phyloP scores from a whole-genome alignment of 2,797 vertebrate genomes.

The Ataeniobius toweri region DNA sequence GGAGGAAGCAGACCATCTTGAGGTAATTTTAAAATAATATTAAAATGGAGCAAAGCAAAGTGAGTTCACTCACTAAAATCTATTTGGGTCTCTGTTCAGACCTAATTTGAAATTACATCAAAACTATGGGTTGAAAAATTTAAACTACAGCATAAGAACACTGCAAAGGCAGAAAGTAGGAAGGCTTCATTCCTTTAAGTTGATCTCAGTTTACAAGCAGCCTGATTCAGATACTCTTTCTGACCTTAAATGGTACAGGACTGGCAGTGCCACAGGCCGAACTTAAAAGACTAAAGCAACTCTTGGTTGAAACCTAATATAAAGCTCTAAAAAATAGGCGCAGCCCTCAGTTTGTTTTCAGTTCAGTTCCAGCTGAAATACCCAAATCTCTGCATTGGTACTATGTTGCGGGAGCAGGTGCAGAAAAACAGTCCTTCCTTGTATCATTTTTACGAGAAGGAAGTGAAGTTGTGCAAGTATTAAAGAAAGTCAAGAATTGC shows the following conservation, averaged over 20 bases:
- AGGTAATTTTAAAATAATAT: not conserved
- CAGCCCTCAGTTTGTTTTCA: conserved; percentile 22
- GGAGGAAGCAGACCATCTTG: not conserved
- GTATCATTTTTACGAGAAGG: not conserved
- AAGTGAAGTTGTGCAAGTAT: not conserved
- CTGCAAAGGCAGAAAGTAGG: conserved; percentile 35
- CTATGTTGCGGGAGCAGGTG: not conserved
- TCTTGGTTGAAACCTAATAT: conserved; percentile 51
- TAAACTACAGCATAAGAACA: conserved; percentile 39
- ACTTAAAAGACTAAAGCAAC: conserved; percentile 45
- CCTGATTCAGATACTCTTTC: conserved; percentile 54
- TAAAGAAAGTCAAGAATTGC: not conserved
- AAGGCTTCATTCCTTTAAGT: conserved; percentile 56
- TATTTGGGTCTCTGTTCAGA: not conserved
- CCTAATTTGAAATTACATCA: not conserved
- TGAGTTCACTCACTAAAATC: not conserved
- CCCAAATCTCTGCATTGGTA: conserved; percentile 1
- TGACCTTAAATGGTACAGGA: conserved; percentile 61
- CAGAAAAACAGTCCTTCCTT: not conserved
- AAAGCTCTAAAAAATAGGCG: conserved; percentile 49
- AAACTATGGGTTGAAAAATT: not conserved
- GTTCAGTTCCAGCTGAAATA: conserved; percentile 6
- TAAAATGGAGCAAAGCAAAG: not conserved
- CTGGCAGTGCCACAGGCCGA: conserved; percentile 29
- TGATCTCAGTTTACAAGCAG: conserved; percentile 59